Conservation (phyloP, 2,797 vertebrate genomes). For the Ctenopoma kingsleyae region DNA sequence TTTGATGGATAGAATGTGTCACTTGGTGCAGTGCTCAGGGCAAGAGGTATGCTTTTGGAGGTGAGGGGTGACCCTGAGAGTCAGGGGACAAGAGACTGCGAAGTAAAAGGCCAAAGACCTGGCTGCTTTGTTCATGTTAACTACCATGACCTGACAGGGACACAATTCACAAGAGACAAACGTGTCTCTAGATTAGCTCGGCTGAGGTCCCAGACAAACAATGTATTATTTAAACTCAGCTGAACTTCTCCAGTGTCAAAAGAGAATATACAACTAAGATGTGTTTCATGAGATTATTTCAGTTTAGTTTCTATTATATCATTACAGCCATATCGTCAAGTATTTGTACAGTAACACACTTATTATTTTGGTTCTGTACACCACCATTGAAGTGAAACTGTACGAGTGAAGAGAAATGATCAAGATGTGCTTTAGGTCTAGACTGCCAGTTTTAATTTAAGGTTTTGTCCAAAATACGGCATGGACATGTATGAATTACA, state of each 20-base stretch:
- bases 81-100: slow-evolving; percentile 45
- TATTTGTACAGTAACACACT: too few relatives aligned
- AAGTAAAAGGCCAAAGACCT: slow-evolving; percentile 65
- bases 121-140: slow-evolving; percentile 61
- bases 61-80: slow-evolving; percentile 53
- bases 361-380: too few relatives aligned
- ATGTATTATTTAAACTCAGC: slow-evolving; percentile 48
- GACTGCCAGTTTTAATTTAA: too few relatives aligned
- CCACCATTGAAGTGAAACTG: too few relatives aligned
- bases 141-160: slow-evolving; percentile 57
- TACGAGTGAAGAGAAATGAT: too few relatives aligned
- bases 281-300: not conserved
- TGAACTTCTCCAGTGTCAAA: not conserved
- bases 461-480: too few relatives aligned
- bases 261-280: too few relatives aligned
- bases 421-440: too few relatives aligned
- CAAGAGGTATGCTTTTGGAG: slow-evolving; percentile 53
- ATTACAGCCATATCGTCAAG: not conserved
- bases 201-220: slow-evolving; percentile 21
- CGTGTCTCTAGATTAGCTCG: slow-evolving; percentile 17
- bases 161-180: slow-evolving; percentile 30
- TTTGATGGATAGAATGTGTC: slow-evolving; percentile 77
- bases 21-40: slow-evolving; percentile 63
- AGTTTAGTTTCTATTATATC: not conserved
- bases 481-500: too few relatives aligned